Base-by-base conservation (phyloP, 1,140 invertebrate genomes). In the Neotoxoptera formosana region DNA sequence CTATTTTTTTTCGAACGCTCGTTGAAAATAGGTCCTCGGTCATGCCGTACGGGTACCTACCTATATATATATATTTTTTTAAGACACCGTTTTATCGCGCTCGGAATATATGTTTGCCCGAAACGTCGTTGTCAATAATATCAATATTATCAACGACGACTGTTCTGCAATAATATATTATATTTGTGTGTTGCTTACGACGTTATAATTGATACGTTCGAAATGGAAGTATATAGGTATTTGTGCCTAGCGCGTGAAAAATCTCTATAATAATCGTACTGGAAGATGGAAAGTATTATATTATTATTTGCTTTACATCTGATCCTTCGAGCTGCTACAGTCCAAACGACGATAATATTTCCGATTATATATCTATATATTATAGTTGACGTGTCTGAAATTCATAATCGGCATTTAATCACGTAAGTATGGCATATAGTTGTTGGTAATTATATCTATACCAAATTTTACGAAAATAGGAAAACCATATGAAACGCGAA, bases 21-120 rank as follows among this genome's bases (percentile, higher is more conserved):
- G 60, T 84, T 84, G 23, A 84, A 84, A 84, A 84, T 84, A 84
- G 83, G 41, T 84, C 36, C 36, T 41, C 45, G n/a, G 60, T 76
- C 14, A n/a, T n/a, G 14, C 60, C 60, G n/a, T 76, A 76, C 17
- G 17, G 60, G 60, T 76, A 41, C 41, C 41, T 41, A n/a, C n/a
- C n/a, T n/a, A n/a, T n/a, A n/a, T n/a, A n/a, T n/a, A 76, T n/a
- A 76, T 17, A n/a, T n/a, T n/a, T 76, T 53, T 76, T 76, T 6
- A 76, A 23, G 41, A 67, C 23, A 45, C 9, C 23, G 41, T 45
- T 84, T 25, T 83, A 36, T 83, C 76, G 20, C 34, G 7, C 20
- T 20, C 21, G 34, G 36, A 36, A 83, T 7, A 21, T 83, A 21
- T 83, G 36, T 36, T 36, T 36, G n/a, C 8, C 8, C 7, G n/a